Percentiles rank a stretch among this genome's conserved stretches.
phyloP scores from a whole-genome alignment of 1,140 invertebrate genomes.

The Tetragonula clypearis region DNA sequence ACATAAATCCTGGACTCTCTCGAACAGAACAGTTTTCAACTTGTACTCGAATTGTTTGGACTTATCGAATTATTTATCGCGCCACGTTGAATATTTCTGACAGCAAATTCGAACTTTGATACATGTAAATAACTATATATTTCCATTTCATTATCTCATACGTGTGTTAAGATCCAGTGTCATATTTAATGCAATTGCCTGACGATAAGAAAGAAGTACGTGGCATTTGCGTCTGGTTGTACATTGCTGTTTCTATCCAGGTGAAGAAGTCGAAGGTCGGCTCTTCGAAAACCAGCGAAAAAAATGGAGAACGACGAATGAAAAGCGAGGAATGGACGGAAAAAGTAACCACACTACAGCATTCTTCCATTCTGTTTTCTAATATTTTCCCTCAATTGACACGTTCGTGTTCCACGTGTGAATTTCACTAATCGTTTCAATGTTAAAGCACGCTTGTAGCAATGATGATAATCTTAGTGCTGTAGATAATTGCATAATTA shows the following conservation, averaged over 20 bases:
- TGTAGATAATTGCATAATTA: neutral
- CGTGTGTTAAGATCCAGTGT: neutral
- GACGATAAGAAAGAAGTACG: neutral
- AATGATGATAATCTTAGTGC: conserved; percentile 3
- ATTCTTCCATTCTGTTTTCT: conserved; percentile 14
- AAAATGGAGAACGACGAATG: conserved; percentile 62
- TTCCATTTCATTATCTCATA: too few species aligned
- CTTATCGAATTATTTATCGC: neutral
- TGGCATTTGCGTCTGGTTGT: neutral
- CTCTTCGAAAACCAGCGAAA: conserved; percentile 62
- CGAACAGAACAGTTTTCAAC: neutral
- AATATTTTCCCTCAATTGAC: neutral
- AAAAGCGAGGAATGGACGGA: conserved; percentile 73
- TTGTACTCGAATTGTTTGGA: neutral
- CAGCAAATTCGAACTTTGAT: neutral
- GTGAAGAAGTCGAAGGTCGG: conserved; percentile 76
- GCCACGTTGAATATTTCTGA: neutral
- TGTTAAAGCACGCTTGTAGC: conserved; percentile 7
- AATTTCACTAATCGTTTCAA: neutral
- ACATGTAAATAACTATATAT: too few species aligned
- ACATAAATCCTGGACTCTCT: neutral
- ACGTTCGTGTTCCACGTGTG: neutral
- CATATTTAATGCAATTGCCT: neutral
- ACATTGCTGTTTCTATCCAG: conserved; percentile 52
- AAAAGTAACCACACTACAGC: conserved; percentile 70